These are phyloP conservation scores for Mionectes olivaceus DNA, from an alignment of 2,797 vertebrate genomes.

Conservation along the genomic window DNA sequence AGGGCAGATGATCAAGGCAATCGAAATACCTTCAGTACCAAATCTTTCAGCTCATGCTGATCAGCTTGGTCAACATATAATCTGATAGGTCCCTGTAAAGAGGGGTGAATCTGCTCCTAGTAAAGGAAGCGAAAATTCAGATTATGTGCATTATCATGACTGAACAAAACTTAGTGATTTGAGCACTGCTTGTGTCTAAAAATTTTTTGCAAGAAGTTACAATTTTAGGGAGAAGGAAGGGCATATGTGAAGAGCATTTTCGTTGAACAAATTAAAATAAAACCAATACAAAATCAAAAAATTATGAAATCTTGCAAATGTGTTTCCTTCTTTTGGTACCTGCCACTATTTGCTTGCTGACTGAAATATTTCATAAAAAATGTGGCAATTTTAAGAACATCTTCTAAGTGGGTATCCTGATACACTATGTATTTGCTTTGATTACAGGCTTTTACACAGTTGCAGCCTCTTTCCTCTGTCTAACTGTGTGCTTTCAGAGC, in stretches of 20 bases:
- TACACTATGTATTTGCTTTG: rapidly evolving
- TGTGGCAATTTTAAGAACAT: not conserved
- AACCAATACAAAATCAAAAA: not conserved
- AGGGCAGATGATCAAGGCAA: not conserved
- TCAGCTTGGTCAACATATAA: not conserved
- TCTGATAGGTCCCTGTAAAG: not conserved
- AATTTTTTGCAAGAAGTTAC: not conserved
- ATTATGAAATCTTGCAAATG: not conserved
- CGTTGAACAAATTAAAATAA: not conserved
- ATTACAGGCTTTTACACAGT: not conserved
- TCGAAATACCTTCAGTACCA: not conserved
- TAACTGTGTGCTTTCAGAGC: not conserved
- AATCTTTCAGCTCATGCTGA: not conserved
- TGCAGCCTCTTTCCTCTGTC: not conserved
- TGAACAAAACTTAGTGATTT: not conserved
- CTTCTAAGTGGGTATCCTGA: not conserved
- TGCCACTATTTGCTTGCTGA: not conserved
- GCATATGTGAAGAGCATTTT: not conserved
- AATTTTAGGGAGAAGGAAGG: not conserved
- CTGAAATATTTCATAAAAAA: not conserved
- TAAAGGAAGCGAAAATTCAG: not conserved
- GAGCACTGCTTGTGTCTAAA: not conserved
- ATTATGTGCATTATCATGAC: not conserved
- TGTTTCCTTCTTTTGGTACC: not conserved
- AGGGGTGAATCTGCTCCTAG: not conserved